These are phyloP conservation scores for Echiichthys vipera DNA, from an alignment of 2,797 vertebrate species.

Conservation along the genomic window DNA sequence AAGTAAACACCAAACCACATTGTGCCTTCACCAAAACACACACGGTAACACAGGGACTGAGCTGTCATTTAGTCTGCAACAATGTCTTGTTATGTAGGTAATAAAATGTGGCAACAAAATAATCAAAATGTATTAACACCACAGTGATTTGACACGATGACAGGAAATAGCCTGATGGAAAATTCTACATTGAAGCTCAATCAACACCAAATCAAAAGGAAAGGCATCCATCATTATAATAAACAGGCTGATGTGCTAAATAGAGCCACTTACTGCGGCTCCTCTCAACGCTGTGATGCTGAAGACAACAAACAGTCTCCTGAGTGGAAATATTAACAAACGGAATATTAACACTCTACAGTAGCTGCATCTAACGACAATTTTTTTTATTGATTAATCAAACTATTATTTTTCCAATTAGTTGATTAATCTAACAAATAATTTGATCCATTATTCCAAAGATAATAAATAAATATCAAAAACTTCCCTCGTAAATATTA, in stretches of 20 bases:
- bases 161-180: background rate
- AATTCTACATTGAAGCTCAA: background rate
- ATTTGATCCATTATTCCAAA: too few species aligned
- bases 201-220: background rate
- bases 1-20: constrained; percentile 65
- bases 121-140: background rate
- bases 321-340: background rate
- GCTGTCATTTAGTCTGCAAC: background rate
- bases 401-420: too few species aligned
- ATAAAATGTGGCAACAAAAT: background rate
- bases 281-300: background rate
- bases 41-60: constrained; percentile 5
- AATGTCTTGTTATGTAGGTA: background rate
- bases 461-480: too few species aligned
- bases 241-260: background rate
- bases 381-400: too few species aligned
- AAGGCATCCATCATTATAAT: too few species aligned
- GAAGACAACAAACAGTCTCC: background rate
- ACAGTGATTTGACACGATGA: background rate
- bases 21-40: constrained; percentile 40
- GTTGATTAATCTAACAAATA: too few species aligned
- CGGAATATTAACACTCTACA: constrained; percentile 3
- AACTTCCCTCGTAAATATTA: too few species aligned
- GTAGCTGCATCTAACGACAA: too few species aligned
- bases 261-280: constrained; percentile 5